Conservation (phyloP, 2,113 vertebrate species). For the cat (Felis catus) region DNA sequence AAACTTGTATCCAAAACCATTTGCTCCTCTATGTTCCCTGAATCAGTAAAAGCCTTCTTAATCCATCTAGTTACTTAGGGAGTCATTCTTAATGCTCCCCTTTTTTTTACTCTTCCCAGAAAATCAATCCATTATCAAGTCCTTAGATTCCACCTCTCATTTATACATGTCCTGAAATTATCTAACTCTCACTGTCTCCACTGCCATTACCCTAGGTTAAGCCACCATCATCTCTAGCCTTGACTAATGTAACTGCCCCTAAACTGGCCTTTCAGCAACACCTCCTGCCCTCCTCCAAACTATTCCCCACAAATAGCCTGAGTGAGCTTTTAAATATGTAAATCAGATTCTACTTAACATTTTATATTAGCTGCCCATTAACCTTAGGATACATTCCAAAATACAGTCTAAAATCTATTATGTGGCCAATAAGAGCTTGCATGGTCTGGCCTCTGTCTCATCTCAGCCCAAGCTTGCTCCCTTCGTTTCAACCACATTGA, state of each 20-base stretch:
- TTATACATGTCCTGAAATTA: conserved; percentile 28
- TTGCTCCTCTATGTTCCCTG: neutral
- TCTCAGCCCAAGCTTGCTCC: neutral
- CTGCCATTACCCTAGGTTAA: conserved; percentile 9
- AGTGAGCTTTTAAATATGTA: conserved; percentile 56
- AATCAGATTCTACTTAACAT: conserved; percentile 30
- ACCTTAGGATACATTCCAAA: neutral
- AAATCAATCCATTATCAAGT: conserved; percentile 40
- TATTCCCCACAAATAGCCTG: neutral
- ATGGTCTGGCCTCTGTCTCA: neutral
- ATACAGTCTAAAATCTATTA: neutral
- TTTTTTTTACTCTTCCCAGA: conserved; percentile 4
- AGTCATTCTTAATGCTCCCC: neutral
- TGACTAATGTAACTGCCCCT: neutral
- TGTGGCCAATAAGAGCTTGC: neutral
- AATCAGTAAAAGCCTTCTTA: conserved; percentile 53
- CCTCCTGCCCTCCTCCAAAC: neutral
- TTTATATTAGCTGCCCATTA: neutral
- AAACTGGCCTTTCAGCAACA: neutral
- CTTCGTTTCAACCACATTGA: neutral
- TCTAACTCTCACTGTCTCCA: neutral
- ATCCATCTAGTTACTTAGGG: conserved; percentile 21
- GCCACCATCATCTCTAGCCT: neutral
- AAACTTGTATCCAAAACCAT: conserved; percentile 14
- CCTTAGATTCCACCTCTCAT: neutral